Conservation (phyloP, 1,140 invertebrate genomes). For the Diploscapter pachys region DNA sequence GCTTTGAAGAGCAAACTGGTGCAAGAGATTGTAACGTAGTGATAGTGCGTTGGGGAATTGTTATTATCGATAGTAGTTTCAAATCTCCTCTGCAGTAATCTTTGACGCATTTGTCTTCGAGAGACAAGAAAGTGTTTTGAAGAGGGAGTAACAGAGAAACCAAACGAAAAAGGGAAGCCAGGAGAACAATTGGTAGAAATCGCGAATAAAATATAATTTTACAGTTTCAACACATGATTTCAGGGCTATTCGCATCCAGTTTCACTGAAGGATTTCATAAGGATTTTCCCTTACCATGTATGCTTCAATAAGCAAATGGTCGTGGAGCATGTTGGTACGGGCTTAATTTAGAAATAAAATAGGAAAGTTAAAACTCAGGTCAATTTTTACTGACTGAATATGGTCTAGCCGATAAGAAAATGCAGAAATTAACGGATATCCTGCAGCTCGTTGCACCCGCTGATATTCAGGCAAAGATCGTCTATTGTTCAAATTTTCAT, state of each 20-base stretch:
- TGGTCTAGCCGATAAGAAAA: conserved; percentile 32
- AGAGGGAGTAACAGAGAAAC: background rate
- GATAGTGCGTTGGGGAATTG: too few relatives aligned
- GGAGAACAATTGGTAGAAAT: background rate
- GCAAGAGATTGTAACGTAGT: too few relatives aligned
- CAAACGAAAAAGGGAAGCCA: too few relatives aligned
- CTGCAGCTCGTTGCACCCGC: conserved; percentile 28
- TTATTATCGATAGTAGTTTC: too few relatives aligned
- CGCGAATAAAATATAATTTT: conserved; percentile 1
- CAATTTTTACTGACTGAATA: conserved; percentile 29
- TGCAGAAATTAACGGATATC: conserved; percentile 29
- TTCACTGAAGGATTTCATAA: conserved; percentile 21
- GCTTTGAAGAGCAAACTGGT: too few relatives aligned
- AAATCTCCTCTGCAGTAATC: too few relatives aligned
- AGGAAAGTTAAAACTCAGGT: conserved; percentile 14
- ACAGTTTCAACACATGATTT: background rate
- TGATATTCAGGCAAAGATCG: background rate
- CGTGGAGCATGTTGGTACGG: conserved; percentile 40
- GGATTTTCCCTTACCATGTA: conserved; percentile 38
- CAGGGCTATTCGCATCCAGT: conserved; percentile 16
- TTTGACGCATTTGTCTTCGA: too few relatives aligned
- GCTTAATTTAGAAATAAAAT: background rate
- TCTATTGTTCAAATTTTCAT: too few relatives aligned
- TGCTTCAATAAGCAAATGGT: conserved; percentile 42
- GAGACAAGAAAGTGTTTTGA: background rate